Percentiles rank a stretch among this genome's conserved stretches.
These are phyloP conservation scores for Chloroceryle amazona DNA, from an alignment of 2,797 vertebrate species.

Conservation along the genomic window DNA sequence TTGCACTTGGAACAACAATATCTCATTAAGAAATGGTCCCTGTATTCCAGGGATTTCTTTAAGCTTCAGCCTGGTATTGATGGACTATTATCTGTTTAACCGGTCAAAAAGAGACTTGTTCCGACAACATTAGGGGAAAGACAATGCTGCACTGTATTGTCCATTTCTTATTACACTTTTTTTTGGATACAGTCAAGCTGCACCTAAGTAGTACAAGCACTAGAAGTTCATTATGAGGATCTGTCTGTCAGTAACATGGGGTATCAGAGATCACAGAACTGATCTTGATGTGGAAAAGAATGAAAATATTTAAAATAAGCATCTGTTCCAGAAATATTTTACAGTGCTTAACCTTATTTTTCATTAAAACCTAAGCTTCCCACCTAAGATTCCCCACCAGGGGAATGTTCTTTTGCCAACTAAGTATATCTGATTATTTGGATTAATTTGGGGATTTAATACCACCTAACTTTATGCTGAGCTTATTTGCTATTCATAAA, in stretches of 20 bases:
- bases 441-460: slow-evolving; percentile 36
- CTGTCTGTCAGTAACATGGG: background rate
- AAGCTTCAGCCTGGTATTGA: background rate
- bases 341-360: background rate
- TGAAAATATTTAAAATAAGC: background rate
- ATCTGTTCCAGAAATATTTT: background rate
- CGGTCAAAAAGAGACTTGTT: background rate
- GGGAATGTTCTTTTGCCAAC: background rate
- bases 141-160: background rate
- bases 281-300: background rate
- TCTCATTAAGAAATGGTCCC: background rate
- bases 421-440: slow-evolving; percentile 7
- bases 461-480: slow-evolving; percentile 2
- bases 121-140: background rate
- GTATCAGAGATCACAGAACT: background rate
- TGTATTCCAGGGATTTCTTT: background rate
- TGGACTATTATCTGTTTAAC: background rate
- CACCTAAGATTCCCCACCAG: background rate
- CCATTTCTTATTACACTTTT: background rate
- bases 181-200: background rate
- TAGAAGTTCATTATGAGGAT: background rate
- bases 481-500: slow-evolving; percentile 26
- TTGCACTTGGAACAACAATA: background rate
- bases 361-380: background rate
- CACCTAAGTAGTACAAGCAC: background rate